These are phyloP conservation scores for Conus betulinus DNA, from an alignment of 1,140 invertebrate genomes.

Conservation along the genomic window DNA sequence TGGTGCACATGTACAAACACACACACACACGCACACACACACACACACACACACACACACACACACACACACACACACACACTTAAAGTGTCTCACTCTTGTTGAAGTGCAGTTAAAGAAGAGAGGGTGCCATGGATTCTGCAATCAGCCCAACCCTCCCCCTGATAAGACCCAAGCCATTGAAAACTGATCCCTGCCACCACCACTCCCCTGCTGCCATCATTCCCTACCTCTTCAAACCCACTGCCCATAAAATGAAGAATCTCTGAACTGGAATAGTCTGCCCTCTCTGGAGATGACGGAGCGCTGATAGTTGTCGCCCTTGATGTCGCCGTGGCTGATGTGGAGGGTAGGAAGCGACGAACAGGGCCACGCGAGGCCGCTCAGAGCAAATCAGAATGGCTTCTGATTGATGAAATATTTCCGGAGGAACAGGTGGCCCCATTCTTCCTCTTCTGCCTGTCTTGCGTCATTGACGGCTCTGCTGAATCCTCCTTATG, in stretches of 20 bases:
- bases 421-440: slow-evolving; percentile 16
- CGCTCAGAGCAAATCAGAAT: slow-evolving; percentile 31
- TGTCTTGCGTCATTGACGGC: slow-evolving; percentile 22
- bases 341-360: slow-evolving; percentile 8
- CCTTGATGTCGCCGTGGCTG: slow-evolving; percentile 8
- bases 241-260: neutral
- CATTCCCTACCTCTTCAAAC: neutral
- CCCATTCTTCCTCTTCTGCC: slow-evolving; percentile 8
- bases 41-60: neutral
- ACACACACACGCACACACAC: too few species aligned
- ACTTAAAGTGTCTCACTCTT: too few species aligned
- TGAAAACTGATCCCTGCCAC: neutral
- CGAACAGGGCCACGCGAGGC: neutral
- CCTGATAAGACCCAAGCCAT: neutral
- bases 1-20: too few species aligned
- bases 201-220: neutral
- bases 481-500: neutral
- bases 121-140: neutral
- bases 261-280: neutral
- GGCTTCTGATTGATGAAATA: slow-evolving; percentile 24
- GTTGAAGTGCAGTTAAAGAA: too few species aligned
- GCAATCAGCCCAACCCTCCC: neutral
- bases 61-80: neutral
- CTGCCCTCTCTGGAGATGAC: slow-evolving; percentile 14
- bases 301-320: slow-evolving; percentile 27